Conservation (phyloP, 1,140 invertebrate species). For the Calliphora vicina region DNA sequence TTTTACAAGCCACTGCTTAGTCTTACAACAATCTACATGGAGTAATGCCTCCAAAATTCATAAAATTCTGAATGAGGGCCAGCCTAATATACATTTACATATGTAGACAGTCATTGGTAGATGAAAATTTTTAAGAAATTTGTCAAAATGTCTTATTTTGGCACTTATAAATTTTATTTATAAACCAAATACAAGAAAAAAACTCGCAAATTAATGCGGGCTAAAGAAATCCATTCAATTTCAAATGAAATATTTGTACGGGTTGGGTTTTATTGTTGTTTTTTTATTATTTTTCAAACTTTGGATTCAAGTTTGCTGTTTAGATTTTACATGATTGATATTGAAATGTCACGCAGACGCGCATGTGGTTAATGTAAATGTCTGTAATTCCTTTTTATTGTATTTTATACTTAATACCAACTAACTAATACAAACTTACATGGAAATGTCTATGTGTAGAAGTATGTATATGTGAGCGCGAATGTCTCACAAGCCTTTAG, state of each 20-base stretch:
- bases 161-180: not conserved
- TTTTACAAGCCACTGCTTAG: no score
- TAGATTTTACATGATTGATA: slow-evolving; percentile 53
- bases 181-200: no score
- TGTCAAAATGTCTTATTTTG: slow-evolving; percentile 61
- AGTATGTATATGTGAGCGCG: slow-evolving; percentile 27
- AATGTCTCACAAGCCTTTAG: not conserved
- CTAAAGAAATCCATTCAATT: not conserved
- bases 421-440: not conserved
- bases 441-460: no score
- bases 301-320: not conserved
- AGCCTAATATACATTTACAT: no score
- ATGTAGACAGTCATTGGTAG: no score
- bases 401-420: not conserved
- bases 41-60: no score
- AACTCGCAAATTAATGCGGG: no score
- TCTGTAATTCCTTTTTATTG: slow-evolving; percentile 20
- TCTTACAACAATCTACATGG: no score
- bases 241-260: not conserved
- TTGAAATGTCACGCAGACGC: slow-evolving; percentile 62
- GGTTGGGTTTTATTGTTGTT: not conserved
- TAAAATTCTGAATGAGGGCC: no score
- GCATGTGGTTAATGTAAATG: slow-evolving; percentile 59
- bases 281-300: not conserved
- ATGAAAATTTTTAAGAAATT: slow-evolving; percentile 45